A percentile compares a stretch with the other conserved stretches of the same genome.
Evolutionary conservation across 2,888 invertebrate genomes (phyloP).

Genomic region (Scelioninae gen. 1): DNA sequence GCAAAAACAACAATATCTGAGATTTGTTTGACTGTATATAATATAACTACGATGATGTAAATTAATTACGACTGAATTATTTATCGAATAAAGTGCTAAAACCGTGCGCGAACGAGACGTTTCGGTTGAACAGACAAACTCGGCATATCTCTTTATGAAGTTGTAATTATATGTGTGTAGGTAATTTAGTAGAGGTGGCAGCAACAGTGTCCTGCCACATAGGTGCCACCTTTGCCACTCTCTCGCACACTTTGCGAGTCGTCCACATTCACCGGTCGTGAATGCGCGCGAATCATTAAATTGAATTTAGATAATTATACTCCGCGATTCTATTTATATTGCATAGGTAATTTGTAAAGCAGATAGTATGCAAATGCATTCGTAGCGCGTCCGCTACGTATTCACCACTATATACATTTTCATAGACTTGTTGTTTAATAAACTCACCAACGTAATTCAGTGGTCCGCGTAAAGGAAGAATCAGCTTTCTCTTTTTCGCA

Average conservation of each 20-base stretch:
- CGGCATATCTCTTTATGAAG: conserved; percentile 68
- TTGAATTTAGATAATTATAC: conserved; percentile 72
- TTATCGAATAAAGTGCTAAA: conserved; percentile 64
- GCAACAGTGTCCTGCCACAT: conserved; percentile 47
- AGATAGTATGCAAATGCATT: conserved; percentile 71
- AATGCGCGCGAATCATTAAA: conserved; percentile 69
- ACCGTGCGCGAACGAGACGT: conserved; percentile 57
- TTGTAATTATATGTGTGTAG: conserved; percentile 67
- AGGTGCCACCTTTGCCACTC: conserved; percentile 59
- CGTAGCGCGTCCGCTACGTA: conserved; percentile 60
- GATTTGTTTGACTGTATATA: conserved; percentile 42
- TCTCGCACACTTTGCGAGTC: conserved; percentile 42
- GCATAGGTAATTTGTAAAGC: conserved; percentile 72
- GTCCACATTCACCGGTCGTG: conserved; percentile 53
- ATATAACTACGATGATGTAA: conserved; percentile 52
- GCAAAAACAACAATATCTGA: conserved; percentile 2
- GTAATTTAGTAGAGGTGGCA: conserved; percentile 66
- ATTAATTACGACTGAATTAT: conserved; percentile 63
- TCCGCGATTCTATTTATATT: conserved; percentile 70
- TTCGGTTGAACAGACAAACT: conserved; percentile 64
- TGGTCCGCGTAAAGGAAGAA: conserved; percentile 53
- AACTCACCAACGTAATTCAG: conserved; percentile 64
- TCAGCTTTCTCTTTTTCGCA: conserved; percentile 19
- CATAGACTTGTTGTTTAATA: conserved; percentile 70
- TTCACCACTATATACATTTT: conserved; percentile 67